A percentile compares a stretch with the other conserved stretches of the same genome.
phyloP scores from a whole-genome alignment of 2,797 vertebrate species.

The Leucoraja ocellata region DNA sequence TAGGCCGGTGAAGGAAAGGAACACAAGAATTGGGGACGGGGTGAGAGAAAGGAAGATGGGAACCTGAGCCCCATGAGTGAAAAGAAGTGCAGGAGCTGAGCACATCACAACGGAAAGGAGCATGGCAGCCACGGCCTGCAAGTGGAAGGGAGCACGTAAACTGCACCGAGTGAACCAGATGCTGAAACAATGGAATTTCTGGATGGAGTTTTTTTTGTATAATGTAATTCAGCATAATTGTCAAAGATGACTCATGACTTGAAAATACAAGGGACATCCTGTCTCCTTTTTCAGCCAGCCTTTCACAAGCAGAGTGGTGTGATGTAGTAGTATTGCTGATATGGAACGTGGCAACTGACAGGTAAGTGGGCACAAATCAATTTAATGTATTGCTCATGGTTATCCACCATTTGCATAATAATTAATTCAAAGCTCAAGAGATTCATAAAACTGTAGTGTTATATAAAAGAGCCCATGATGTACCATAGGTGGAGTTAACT shows the following conservation, averaged over 20 bases:
- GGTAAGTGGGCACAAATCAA: not conserved
- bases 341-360: not conserved
- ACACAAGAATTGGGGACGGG: too few relatives aligned
- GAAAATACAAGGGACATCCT: not conserved
- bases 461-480: not conserved
- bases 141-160: too few relatives aligned
- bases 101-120: too few relatives aligned
- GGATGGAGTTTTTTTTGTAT: too few relatives aligned
- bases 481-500: not conserved
- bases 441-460: not conserved
- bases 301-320: not conserved
- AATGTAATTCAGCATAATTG: not conserved
- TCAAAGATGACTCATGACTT: not conserved
- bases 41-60: too few relatives aligned
- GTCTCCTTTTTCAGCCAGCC: not conserved
- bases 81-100: too few relatives aligned
- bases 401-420: not conserved
- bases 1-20: too few relatives aligned
- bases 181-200: too few relatives aligned
- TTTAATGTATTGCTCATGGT: not conserved
- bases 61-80: too few relatives aligned
- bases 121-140: too few relatives aligned
- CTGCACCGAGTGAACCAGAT: too few relatives aligned
- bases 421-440: conserved; percentile 1
- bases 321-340: not conserved